phyloP scores from a whole-genome alignment of 2,888 invertebrate species.

The Adelphocoris suturalis region DNA sequence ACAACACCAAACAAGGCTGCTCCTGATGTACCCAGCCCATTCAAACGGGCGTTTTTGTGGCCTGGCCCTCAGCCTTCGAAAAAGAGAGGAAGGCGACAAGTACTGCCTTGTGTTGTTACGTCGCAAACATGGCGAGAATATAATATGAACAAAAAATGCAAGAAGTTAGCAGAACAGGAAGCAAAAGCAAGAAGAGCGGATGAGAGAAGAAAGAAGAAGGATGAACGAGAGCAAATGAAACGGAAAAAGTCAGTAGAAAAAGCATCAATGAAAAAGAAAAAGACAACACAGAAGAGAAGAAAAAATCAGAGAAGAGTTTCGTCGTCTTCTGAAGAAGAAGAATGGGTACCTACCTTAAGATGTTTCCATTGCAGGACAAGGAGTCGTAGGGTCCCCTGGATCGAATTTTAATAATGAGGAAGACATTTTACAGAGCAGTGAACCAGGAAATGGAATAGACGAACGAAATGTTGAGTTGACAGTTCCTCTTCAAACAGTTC shows the following conservation, averaged over 20 bases:
- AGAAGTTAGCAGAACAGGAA: slow-evolving; percentile 9
- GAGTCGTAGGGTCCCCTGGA: not conserved
- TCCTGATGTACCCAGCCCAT: not conserved
- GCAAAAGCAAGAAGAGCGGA: not conserved
- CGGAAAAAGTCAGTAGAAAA: not conserved
- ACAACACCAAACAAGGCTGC: slow-evolving; percentile 2
- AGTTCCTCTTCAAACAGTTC: not conserved
- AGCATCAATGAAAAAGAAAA: slow-evolving; percentile 15
- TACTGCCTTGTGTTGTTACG: not conserved
- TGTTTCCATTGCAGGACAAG: not conserved
- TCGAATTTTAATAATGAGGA: not conserved
- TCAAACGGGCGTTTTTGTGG: not conserved
- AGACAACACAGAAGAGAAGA: not conserved
- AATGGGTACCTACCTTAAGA: slow-evolving; percentile 2
- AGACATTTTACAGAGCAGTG: too few relatives aligned
- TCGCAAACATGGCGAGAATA: too few relatives aligned
- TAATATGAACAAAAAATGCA: not conserved
- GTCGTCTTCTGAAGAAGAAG: not conserved
- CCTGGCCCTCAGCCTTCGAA: not conserved
- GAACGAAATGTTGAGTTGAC: too few relatives aligned
- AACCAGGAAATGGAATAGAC: too few relatives aligned
- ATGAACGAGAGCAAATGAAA: not conserved
- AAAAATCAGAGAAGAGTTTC: not conserved
- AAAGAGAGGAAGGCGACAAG: slow-evolving; percentile 5
- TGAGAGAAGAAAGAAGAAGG: not conserved